Base-by-base conservation (phyloP, 2,797 vertebrate genomes). In the Scolopax rusticola region DNA sequence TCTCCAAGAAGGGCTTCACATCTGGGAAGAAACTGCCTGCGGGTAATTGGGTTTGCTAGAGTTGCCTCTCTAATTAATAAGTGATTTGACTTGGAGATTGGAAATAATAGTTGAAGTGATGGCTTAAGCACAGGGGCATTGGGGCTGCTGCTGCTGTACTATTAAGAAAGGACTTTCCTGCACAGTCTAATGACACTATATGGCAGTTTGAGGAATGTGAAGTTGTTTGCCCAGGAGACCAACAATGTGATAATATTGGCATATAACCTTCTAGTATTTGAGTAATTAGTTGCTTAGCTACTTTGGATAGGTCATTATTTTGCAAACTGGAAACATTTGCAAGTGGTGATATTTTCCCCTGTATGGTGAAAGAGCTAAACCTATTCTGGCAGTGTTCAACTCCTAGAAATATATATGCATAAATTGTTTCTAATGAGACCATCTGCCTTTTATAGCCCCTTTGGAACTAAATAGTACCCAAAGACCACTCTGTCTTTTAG, bases 341-440 rank as follows among this genome's bases (percentile, higher is more conserved):
- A 98, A 98, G 97, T 97, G 94, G 96, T 98, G 98, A 98, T 98
- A 98, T 98, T 98, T 98, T 98, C 97, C 94, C 97, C 81, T 11
- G 96, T 96, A 81, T 97, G 95, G 98, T 94, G 97, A 96, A 97
- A 97, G 97, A 98, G 97, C 98, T 98, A 98, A 97, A 97, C 97
- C 98, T 98, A 98, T 96, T 97, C 97, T 96, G 85, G 97, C 98
- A 98, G 97, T 94, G 95, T 97, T 98, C 97, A 98, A 98, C 97
- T 98, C 97, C 98, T 97, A 97, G 98, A 98, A 98, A 98, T 97
- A 98, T 98, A 98, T 98, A 98, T 98, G 98, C 98, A 98, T 98
- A 98, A 98, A 98, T 98, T 98, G 98, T 98, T 98, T 98, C 98
- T 98, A 98, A 98, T 98, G 98, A 98, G 98, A 98, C 98, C 98